phyloP scores from a whole-genome alignment of 2,113 vertebrate genomes.

The Psilopogon haemacephalus region DNA sequence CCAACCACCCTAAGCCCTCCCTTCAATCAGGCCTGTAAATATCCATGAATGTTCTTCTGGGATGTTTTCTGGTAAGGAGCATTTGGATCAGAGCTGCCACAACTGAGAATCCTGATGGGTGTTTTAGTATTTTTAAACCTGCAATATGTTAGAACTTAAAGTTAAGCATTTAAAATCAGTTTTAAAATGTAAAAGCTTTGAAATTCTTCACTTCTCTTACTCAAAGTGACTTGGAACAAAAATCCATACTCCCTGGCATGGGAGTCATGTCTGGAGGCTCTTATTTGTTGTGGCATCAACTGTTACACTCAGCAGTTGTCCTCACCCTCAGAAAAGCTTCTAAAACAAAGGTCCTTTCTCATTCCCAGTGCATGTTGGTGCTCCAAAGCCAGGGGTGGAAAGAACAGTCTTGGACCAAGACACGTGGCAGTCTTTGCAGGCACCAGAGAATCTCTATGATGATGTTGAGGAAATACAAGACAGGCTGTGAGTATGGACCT shows the following conservation, averaged over 20 bases:
- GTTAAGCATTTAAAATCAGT: no score
- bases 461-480: constrained; percentile 36
- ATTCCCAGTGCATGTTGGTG: constrained; percentile 72
- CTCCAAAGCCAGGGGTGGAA: constrained; percentile 71
- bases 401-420: constrained; percentile 67
- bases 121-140: neutral
- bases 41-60: neutral
- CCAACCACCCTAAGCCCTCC: neutral
- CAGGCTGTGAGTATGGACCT: constrained; percentile 46
- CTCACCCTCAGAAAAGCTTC: neutral
- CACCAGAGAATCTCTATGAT: constrained; percentile 61
- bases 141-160: neutral
- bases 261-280: neutral
- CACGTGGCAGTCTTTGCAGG: neutral
- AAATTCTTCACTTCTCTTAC: neutral
- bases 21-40: neutral
- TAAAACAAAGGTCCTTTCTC: neutral
- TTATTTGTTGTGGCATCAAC: neutral
- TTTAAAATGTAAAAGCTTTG: neutral
- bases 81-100: neutral
- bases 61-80: neutral
- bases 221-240: neutral
- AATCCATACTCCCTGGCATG: neutral
- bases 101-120: neutral
- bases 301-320: neutral